A percentile compares a stretch with the other conserved stretches of the same genome.
phyloP scores from a whole-genome alignment of 2,797 vertebrate genomes.

The Urophycis tenuis region DNA sequence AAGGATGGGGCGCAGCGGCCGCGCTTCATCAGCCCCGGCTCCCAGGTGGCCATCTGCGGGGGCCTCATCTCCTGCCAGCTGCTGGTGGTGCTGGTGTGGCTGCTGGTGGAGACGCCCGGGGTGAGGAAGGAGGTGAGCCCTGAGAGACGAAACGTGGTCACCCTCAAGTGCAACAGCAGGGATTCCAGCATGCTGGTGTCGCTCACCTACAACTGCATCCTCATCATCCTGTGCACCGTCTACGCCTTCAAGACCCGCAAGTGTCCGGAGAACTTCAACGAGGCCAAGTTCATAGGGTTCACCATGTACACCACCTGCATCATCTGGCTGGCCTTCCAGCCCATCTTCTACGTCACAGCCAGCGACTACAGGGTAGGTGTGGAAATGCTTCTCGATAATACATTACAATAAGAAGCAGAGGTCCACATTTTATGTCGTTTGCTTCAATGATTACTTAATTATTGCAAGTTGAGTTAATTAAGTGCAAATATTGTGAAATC shows the following conservation, averaged over 20 bases:
- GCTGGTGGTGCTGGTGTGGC: constrained; percentile 86
- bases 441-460: not conserved
- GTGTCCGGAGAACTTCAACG: constrained; percentile 98
- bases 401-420: not conserved
- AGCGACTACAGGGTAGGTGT: constrained; percentile 94
- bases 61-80: constrained; percentile 94
- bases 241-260: constrained; percentile 99
- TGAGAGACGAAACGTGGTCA: constrained; percentile 89
- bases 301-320: constrained; percentile 99
- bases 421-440: not conserved
- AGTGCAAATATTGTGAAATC: not conserved
- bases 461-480: too few species aligned
- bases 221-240: constrained; percentile 95
- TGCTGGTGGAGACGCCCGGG: constrained; percentile 87
- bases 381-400: constrained; percentile 54
- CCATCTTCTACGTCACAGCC: constrained; percentile 98
- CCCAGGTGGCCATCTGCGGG: constrained; percentile 93
- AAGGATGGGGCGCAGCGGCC: constrained; percentile 90
- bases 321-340: constrained; percentile 99
- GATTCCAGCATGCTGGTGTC: constrained; percentile 97
- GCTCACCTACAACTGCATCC: constrained; percentile 92
- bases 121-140: constrained; percentile 90
- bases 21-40: constrained; percentile 92
- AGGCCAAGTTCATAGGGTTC: constrained; percentile 99
- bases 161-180: constrained; percentile 90